Conservation (phyloP, 2,888 invertebrate species). For the Drosophila demipolita region DNA sequence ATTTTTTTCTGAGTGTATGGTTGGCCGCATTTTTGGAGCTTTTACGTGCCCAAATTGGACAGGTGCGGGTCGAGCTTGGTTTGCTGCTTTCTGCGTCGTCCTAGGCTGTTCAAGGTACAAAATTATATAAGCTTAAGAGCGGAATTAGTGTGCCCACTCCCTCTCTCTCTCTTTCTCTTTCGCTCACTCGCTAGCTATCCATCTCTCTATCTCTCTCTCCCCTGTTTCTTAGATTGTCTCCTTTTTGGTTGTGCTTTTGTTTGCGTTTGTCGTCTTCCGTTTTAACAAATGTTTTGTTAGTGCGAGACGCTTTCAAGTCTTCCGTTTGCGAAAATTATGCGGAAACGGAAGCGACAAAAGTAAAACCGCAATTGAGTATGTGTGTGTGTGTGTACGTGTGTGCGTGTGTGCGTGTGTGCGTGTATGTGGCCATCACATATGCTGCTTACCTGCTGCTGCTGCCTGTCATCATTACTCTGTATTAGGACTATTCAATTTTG, state of each 20-base stretch:
- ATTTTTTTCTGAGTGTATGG: neutral
- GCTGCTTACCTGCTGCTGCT: slow-evolving; percentile 39
- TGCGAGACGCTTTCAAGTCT: slow-evolving; percentile 61
- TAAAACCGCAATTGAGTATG: slow-evolving; percentile 82
- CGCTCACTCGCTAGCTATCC: neutral
- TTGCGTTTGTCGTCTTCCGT: slow-evolving; percentile 75
- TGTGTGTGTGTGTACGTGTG: slow-evolving; percentile 21
- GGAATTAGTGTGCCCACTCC: slow-evolving; percentile 43
- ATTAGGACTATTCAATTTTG: slow-evolving; percentile 82
- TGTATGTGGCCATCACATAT: slow-evolving; percentile 49
- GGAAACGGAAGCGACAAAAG: slow-evolving; percentile 82
- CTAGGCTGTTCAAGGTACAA: slow-evolving; percentile 57
- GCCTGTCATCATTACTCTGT: slow-evolving; percentile 60
- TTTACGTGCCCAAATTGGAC: slow-evolving; percentile 69
- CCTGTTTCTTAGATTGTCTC: neutral
- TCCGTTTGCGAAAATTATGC: slow-evolving; percentile 74
- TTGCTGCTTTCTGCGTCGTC: slow-evolving; percentile 25
- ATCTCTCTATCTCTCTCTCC: slow-evolving; percentile 2
- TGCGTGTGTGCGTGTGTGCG: slow-evolving; percentile 16
- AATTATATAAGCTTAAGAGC: slow-evolving; percentile 75
- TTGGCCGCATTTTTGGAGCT: slow-evolving; percentile 59
- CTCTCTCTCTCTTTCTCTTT: neutral
- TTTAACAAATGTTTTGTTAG: slow-evolving; percentile 78
- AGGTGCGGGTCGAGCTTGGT: slow-evolving; percentile 33
- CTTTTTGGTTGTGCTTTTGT: slow-evolving; percentile 44